Conservation (phyloP, 37 sponge, comb jelly and placozoan genomes). For the Spongilla lacustris region DNA sequence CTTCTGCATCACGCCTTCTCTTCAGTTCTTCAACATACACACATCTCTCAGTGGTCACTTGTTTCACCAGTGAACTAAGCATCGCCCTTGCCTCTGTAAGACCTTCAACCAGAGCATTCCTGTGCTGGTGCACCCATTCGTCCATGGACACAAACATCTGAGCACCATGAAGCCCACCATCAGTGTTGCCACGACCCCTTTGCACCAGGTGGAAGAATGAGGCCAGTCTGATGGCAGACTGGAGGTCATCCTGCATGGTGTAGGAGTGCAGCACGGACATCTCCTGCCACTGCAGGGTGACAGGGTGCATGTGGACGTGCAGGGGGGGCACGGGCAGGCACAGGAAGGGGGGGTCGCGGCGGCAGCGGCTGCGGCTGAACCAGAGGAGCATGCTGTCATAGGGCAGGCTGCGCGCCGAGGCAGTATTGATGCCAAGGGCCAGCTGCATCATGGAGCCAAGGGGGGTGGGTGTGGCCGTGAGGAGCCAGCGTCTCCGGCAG, state of each 20-base stretch:
- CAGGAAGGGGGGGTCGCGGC: not conserved
- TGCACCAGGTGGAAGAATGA: conserved; percentile 1
- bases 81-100: not conserved
- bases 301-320: not conserved
- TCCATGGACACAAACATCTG: not conserved
- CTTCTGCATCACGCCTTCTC: not conserved
- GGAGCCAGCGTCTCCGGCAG: conserved; percentile 8
- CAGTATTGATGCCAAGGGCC: not conserved
- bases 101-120: not conserved
- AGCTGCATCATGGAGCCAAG: conserved; percentile 5
- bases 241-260: conserved; percentile 3
- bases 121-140: conserved; percentile 1
- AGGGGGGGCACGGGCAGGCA: conserved; percentile 6
- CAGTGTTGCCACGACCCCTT: not conserved
- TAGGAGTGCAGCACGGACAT: not conserved
- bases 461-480: conserved; percentile 9
- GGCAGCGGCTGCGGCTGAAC: conserved; percentile 9
- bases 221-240: not conserved
- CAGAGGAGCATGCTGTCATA: not conserved
- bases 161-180: not conserved
- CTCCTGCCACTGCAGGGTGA: conserved; percentile 7
- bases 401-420: not conserved
- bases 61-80: not conserved
- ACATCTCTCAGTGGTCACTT: not conserved
- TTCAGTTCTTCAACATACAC: not conserved